Evolutionary conservation across 64 coral and sea anemone genomes (phyloP), one percentile per base, ranked within the genome.

Genomic region (Platygyra sinensis): DNA sequence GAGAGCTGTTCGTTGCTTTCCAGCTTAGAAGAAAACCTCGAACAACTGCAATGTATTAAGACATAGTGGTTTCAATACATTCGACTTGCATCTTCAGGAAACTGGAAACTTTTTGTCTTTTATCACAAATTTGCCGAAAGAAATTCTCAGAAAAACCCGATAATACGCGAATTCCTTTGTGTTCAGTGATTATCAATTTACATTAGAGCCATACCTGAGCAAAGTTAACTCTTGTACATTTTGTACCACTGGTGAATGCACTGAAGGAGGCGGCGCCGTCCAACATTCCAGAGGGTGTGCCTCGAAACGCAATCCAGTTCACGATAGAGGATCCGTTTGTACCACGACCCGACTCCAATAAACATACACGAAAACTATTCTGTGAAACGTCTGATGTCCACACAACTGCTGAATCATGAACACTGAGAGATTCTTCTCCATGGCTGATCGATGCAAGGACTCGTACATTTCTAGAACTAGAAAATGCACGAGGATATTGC

Each of bases 221-320:
- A 59, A 88, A 93, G 64, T 63, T 79, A 22, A 88, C 30, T 52
- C 91, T 88, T 80, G 81, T 61, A 50, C 91, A 93, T 72, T 88
- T 80, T 62, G 86, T 93, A 39, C 91, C 91, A 36, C 91, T 93
- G 71, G 91, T 88, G 64, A 93, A 88, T 17, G 87, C 29, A 17
- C 51, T 80, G 42, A 93, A 88, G 25, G 91, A 81, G 32, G 67
- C 65, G 42, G 77, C 59, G 36, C 91, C 91, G 75, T 80, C 72
- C 29, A 93, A 33, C 36, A 46, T 72, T 15, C 91, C 91, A 69
- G 67, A 64, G 16, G 91, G 86, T 42, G 91, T 63, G 67, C 79
- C 67, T 33, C 79, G 75, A 81, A 75, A 78, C 2, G 91, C 64
- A 69, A 93, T 38, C 91, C 91, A 93, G 76, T 88, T 87, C 46